Evolutionary conservation across 23 tunicate species (phyloP).

Genomic region (Ascidia mentula): DNA sequence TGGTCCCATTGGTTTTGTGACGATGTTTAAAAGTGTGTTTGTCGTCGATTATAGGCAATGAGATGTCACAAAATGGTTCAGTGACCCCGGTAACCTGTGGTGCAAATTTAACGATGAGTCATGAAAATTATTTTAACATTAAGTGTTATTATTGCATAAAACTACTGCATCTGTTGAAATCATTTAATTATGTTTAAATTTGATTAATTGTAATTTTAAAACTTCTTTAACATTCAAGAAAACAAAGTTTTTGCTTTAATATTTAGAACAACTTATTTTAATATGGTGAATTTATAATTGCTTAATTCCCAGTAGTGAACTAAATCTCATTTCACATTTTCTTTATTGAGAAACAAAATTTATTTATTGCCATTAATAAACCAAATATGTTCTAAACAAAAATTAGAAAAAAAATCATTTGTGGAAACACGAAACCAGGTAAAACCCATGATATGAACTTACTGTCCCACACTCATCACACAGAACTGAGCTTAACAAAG

Average conservation of each 20-base stretch:
- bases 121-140: background rate
- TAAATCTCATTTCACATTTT: too few species aligned
- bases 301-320: too few species aligned
- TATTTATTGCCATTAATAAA: too few species aligned
- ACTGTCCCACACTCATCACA: constrained; percentile 76
- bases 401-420: background rate
- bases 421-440: background rate
- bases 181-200: too few species aligned
- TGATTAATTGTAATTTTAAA: too few species aligned
- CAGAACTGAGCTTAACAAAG: constrained; percentile 53
- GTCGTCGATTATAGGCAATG: constrained; percentile 68
- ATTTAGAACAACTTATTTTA: too few species aligned
- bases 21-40: constrained; percentile 7
- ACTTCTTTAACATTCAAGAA: too few species aligned
- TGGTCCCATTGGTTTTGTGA: background rate
- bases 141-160: too few species aligned
- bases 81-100: constrained; percentile 52
- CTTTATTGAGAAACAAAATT: too few species aligned
- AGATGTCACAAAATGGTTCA: constrained; percentile 65
- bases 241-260: too few species aligned
- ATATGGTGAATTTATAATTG: too few species aligned
- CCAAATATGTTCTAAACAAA: background rate
- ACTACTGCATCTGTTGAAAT: too few species aligned
- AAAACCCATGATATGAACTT: background rate
- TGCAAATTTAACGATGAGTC: background rate